A percentile compares a stretch with the other conserved stretches of the same genome.
Conservation (phyloP, 2,888 invertebrate species). For the Geophilus truncorum region DNA sequence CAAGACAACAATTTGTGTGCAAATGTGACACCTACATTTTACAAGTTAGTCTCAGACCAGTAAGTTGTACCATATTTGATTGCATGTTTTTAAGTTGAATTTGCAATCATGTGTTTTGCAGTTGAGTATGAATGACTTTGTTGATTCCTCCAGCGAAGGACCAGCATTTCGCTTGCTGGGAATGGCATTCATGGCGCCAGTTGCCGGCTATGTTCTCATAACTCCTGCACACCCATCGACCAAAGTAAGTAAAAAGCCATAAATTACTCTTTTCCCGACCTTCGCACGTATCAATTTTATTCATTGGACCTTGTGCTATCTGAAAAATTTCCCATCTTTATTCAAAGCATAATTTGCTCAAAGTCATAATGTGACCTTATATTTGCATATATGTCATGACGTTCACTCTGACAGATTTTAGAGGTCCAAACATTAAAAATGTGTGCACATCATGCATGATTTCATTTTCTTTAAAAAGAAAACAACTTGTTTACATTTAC, state of each 20-base stretch:
- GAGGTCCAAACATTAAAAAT: neutral
- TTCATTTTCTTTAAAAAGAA: neutral
- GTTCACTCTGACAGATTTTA: neutral
- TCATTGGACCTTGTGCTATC: neutral
- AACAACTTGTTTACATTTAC: no score
- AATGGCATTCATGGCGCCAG: constrained; percentile 31
- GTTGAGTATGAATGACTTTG: neutral
- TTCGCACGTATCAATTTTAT: neutral
- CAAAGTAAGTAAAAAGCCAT: constrained; percentile 22
- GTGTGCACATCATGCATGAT: no score
- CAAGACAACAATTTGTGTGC: neutral
- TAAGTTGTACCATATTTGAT: neutral
- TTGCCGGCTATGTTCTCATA: constrained; percentile 30
- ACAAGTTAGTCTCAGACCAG: no score
- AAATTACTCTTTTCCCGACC: neutral
- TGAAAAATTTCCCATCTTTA: neutral
- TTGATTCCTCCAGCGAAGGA: neutral
- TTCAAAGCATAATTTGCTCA: neutral
- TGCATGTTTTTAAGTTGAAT: neutral
- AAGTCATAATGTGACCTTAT: no score
- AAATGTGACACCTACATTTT: neutral
- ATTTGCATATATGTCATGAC: neutral
- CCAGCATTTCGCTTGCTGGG: constrained; percentile 25
- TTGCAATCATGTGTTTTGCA: no score
- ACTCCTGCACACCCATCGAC: neutral